Evolutionary conservation across 2,888 invertebrate species (phyloP).

Genomic region (Drosophila limbata): DNA sequence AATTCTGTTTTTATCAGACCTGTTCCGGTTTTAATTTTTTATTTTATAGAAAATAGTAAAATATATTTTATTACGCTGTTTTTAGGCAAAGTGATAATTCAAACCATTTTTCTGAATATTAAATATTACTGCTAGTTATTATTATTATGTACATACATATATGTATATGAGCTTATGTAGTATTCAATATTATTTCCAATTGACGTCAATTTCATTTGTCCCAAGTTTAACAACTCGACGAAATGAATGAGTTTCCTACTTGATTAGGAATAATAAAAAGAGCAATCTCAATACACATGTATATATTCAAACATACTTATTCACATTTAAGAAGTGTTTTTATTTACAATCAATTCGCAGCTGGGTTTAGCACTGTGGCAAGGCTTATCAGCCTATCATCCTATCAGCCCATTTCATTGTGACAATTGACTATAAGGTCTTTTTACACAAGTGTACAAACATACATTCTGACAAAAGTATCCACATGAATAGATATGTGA

Average conservation of each 20-base stretch:
- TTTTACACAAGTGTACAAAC: slow-evolving; percentile 8
- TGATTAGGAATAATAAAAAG: slow-evolving; percentile 33
- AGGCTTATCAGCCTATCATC: slow-evolving; percentile 32
- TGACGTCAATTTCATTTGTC: slow-evolving; percentile 45
- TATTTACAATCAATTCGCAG: slow-evolving; percentile 44
- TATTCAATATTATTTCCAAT: slow-evolving; percentile 19
- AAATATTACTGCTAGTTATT: too few species aligned
- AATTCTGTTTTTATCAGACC: too few species aligned
- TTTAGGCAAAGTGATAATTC: too few species aligned
- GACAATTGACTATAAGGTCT: slow-evolving; percentile 26
- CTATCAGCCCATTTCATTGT: slow-evolving; percentile 40
- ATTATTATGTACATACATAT: neutral
- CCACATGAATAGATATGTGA: neutral
- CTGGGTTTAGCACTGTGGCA: slow-evolving; percentile 29
- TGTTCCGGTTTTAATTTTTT: too few species aligned
- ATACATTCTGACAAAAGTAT: neutral
- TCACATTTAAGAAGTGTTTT: slow-evolving; percentile 8
- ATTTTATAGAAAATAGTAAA: too few species aligned
- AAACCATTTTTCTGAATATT: too few species aligned
- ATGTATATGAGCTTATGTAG: neutral
- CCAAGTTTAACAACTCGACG: slow-evolving; percentile 22
- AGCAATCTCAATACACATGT: neutral
- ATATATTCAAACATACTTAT: neutral
- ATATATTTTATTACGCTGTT: too few species aligned
- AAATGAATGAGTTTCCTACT: slow-evolving; percentile 55